Conservation (phyloP, 2,113 vertebrate species). For the Mastomys coucha region DNA sequence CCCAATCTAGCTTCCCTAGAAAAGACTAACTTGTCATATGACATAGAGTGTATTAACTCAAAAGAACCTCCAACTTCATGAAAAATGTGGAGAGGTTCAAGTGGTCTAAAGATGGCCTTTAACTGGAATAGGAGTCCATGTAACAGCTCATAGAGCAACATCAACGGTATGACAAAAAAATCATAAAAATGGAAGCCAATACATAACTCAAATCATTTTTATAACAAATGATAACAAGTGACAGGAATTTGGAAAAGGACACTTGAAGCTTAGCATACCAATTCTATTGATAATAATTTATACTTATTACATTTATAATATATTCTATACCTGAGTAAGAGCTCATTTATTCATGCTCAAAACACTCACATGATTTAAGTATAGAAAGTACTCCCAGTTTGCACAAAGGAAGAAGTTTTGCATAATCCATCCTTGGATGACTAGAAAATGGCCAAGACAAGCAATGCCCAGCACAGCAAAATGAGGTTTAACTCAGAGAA, state of each 20-base stretch:
- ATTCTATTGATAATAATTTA: neutral
- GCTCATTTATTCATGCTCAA: neutral
- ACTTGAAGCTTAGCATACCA: neutral
- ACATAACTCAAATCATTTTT: neutral
- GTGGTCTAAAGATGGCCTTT: neutral
- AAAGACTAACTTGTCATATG: neutral
- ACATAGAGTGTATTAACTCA: neutral
- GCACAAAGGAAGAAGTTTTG: neutral
- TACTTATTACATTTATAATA: neutral
- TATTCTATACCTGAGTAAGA: neutral
- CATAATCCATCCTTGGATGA: neutral
- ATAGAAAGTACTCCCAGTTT: neutral
- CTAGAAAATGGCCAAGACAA: neutral
- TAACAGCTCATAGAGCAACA: neutral
- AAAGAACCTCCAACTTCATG: neutral
- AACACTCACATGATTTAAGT: neutral
- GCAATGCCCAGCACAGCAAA: neutral
- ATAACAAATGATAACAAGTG: neutral
- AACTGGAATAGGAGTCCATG: neutral
- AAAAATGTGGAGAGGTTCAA: neutral
- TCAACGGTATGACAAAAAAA: neutral
- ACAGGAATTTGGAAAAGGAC: constrained; percentile 3
- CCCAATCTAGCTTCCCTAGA: neutral
- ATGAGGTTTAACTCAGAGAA: neutral
- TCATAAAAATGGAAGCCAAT: neutral